Base-by-base conservation (phyloP, 2,113 vertebrate genomes). In the Hiodon alosoides region DNA sequence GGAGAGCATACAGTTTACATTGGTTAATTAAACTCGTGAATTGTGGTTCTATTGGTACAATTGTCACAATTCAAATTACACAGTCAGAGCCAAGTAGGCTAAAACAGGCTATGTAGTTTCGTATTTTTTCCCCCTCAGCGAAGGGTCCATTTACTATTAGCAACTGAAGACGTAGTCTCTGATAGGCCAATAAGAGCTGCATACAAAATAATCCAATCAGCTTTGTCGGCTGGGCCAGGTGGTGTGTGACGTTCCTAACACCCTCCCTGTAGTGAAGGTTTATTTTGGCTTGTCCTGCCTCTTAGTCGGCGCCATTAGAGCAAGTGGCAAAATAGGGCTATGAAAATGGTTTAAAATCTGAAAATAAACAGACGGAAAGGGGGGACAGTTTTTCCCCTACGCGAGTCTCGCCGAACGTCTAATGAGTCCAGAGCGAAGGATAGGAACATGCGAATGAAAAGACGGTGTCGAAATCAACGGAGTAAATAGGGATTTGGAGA, bases 281-380 rank as follows among this genome's bases (percentile, higher is more conserved):
- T 90, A 88, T 89, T 91, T 90, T 87, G 86, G 85, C 88, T 84
- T 78, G 69, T 76, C 81, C 85, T 79, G 80, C 89, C 81, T 86
- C 76, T 6, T 75, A 77, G 84, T 81, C 85, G 87, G 83, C 90
- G 89, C 90, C 89, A 91, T 92, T 92, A 89, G 85, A 83, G 79
- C 83, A 79, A 64, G 78, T 82, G 79, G 76, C 82, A 6, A 76
- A 78, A 76, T 70, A 81, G 81, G n/a, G 76, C 76, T 73, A 76
- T 77, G 82, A 79, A 64, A 77, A 84, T 85, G 79, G 83, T 76
- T 76, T 69, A 72, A 60, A 64, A 72, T 48, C 60, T 50, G 75
- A 55, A 58, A 31, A 48, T 55, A 16, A 76, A 73, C 47, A 47
- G 77, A 78, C 69, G 71, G 60, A 78, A 13, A 61, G 79, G 61